These are phyloP conservation scores for Tetrax tetrax DNA, from an alignment of 2,113 vertebrate genomes.

Conservation along the genomic window DNA sequence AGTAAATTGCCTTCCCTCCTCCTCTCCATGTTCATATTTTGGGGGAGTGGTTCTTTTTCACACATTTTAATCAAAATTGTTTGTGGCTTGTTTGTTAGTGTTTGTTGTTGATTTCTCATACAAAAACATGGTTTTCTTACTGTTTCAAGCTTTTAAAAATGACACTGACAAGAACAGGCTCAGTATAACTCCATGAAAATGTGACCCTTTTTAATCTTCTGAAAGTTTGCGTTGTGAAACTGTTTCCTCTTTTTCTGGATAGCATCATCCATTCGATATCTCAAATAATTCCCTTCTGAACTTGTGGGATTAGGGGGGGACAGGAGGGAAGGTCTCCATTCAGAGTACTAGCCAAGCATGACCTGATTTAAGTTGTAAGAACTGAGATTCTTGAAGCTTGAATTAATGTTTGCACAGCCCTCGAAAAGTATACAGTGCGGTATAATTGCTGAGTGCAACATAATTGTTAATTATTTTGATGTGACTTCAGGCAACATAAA, in stretches of 20 bases:
- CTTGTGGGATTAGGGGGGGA: not conserved
- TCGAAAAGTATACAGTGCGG: not conserved
- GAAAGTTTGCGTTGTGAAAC: not conserved
- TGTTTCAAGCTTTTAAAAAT: not conserved
- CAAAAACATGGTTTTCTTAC: not conserved
- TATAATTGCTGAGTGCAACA: not conserved
- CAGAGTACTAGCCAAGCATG: not conserved
- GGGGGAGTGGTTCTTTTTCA: not conserved
- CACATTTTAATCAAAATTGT: not conserved
- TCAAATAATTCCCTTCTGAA: not conserved
- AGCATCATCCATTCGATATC: not conserved
- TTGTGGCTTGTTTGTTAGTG: not conserved
- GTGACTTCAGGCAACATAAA: not conserved
- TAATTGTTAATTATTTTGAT: constrained; percentile 21
- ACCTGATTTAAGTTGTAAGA: not conserved
- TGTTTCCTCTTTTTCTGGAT: not conserved
- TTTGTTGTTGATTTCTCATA: not conserved
- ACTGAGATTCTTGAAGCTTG: not conserved
- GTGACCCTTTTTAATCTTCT: not conserved
- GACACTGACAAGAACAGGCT: not conserved
- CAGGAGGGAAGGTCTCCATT: not conserved
- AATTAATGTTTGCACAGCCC: not conserved
- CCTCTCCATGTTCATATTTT: not conserved
- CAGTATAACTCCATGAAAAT: not conserved
- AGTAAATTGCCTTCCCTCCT: not conserved